Conservation (phyloP, 1,140 invertebrate species). For the Pectinophora gossypiella region DNA sequence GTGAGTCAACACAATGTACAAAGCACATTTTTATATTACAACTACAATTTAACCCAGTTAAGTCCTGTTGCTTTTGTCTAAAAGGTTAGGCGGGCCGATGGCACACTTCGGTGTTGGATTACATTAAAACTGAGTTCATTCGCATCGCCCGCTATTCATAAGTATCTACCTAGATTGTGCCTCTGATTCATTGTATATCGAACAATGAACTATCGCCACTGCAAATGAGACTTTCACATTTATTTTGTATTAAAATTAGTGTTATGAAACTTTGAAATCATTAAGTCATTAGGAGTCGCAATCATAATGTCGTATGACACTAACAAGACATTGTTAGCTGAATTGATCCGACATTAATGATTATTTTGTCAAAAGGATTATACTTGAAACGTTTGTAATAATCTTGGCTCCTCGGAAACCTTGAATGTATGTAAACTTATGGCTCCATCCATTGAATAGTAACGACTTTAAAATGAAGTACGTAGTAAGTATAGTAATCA, state of each 20-base stretch:
- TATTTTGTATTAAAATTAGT: not conserved
- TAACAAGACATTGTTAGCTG: too few relatives aligned
- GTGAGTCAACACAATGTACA: too few relatives aligned
- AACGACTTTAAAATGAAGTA: too few relatives aligned
- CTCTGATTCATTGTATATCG: slow-evolving; percentile 45
- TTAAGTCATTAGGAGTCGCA: too few relatives aligned
- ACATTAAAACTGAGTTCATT: slow-evolving; percentile 69
- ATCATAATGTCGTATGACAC: too few relatives aligned
- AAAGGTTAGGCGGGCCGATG: slow-evolving; percentile 65
- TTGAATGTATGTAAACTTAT: too few relatives aligned
- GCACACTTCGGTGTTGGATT: slow-evolving; percentile 63
- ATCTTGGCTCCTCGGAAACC: too few relatives aligned
- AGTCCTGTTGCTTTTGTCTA: slow-evolving; percentile 41
- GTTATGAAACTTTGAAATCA: not conserved
- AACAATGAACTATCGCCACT: slow-evolving; percentile 38
- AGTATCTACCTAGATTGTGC: slow-evolving; percentile 61
- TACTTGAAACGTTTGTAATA: too few relatives aligned
- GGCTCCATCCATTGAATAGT: too few relatives aligned
- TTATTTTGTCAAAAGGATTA: too few relatives aligned
- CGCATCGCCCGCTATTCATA: slow-evolving; percentile 55
- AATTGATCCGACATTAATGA: too few relatives aligned
- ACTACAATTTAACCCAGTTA: slow-evolving; percentile 41
- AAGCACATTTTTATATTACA: slow-evolving; percentile 12
- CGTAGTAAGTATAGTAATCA: too few relatives aligned
- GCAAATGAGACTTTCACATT: slow-evolving; percentile 20